Percentiles rank a stretch among this genome's conserved stretches.
Evolutionary conservation across 2,797 vertebrate genomes (phyloP).

Genomic region (Megaceryle alcyon): DNA sequence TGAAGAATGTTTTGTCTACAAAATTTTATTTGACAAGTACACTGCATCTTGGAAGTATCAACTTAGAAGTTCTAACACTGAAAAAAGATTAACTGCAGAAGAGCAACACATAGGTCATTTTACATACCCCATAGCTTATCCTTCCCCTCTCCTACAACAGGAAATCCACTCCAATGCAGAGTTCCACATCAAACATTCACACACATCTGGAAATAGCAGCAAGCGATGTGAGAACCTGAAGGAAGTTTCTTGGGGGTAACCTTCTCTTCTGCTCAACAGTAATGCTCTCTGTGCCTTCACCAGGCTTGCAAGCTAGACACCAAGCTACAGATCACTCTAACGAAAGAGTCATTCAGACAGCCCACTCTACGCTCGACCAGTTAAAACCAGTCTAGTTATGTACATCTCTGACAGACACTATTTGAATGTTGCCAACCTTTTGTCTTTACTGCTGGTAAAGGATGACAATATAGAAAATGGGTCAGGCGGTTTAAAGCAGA

Average conservation of each 20-base stretch:
- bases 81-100: background rate
- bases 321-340: background rate
- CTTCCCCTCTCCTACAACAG: background rate
- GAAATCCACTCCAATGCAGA: background rate
- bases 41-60: background rate
- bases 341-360: background rate
- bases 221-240: background rate
- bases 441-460: background rate
- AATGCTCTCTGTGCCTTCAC: background rate
- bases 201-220: background rate
- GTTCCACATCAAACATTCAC: background rate
- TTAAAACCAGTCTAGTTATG: background rate
- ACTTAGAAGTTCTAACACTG: background rate
- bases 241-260: background rate
- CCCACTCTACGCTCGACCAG: background rate
- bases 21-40: background rate
- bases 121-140: background rate
- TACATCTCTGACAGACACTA: background rate
- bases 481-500: background rate
- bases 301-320: background rate
- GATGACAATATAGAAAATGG: background rate
- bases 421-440: background rate
- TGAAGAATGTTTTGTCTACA: background rate
- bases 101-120: background rate
- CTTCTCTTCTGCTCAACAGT: background rate